phyloP scores from a whole-genome alignment of 30 jellyfish, hydroid and myxozoan species.

The Aurelia sp. region DNA sequence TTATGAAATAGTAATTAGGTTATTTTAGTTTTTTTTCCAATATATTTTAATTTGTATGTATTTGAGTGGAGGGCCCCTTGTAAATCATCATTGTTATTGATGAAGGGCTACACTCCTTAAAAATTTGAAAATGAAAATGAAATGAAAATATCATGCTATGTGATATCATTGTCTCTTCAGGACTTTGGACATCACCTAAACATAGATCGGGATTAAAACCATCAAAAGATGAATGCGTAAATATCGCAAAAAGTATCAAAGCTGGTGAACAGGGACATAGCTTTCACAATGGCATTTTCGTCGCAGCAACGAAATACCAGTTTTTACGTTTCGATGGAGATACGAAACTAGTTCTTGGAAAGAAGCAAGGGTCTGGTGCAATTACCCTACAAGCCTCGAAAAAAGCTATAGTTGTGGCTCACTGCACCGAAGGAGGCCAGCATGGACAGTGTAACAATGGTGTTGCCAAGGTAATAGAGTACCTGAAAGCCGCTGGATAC shows the following conservation, averaged over 20 bases:
- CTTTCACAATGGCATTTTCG: conserved; percentile 57
- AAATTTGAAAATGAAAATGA: too few species aligned
- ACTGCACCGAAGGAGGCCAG: conserved; percentile 76
- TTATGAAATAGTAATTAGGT: too few species aligned
- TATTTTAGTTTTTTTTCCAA: too few species aligned
- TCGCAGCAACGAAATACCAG: conserved; percentile 79
- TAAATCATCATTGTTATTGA: too few species aligned
- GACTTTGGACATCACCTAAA: conserved; percentile 67
- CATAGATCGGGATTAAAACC: conserved; percentile 43
- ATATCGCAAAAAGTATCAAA: conserved; percentile 55
- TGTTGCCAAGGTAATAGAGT: conserved; percentile 69
- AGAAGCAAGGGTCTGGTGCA: conserved; percentile 82
- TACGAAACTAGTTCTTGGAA: conserved; percentile 63
- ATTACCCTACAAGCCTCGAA: conserved; percentile 66
- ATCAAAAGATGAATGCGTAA: conserved; percentile 52
- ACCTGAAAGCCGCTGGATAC: conserved; percentile 51
- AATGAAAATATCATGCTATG: too few species aligned
- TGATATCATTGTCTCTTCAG: background rate
- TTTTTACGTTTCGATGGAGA: conserved; percentile 67
- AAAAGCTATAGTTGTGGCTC: conserved; percentile 82
- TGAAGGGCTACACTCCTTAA: too few species aligned
- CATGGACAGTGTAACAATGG: conserved; percentile 78
- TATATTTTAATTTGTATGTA: too few species aligned
- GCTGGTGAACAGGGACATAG: conserved; percentile 57
- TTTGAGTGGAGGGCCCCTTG: too few species aligned